Evolutionary conservation across 2,797 vertebrate genomes (phyloP), one percentile per base, ranked within the genome.

Genomic region (Nothura maculosa): DNA sequence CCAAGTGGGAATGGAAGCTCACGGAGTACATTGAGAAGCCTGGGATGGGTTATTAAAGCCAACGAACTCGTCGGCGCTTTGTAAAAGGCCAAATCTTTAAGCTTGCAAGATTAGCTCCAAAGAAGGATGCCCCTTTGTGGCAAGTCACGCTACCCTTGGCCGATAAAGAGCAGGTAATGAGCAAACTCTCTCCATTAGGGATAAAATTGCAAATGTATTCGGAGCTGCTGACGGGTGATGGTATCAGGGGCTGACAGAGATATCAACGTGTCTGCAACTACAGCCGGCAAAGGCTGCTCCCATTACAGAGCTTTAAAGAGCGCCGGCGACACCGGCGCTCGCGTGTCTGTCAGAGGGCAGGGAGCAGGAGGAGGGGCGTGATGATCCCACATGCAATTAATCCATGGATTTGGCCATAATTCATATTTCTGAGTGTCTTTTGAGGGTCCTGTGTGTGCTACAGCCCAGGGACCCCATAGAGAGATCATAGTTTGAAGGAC

Each of bases 211-310:
- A 22, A 66, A 78, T 36, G 89, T 21, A 32, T 28, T 8, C 42
- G 61, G 80, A 77, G 36, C 81, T 76, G 79, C 93, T 75, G 91
- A 92, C 27, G 57, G 87, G 61, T 2, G 92, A 94, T 82, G 57
- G 58, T 75, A 89, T 94, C 81, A 6, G 81, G 84, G 79, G 89
- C 90, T 96, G 94, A 92, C 90, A 92, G 66, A 45, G 92, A 81
- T 32, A 81, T 95, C 96, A 84, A 70, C 77, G 7, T 82, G 66
- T 87, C 48, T 1, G 36, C 74, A 15, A 62, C 74, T 13, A 50
- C 61, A 1, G n/a, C 73, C 15, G 2, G 72, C 40, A 21, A 25
- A 12, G 48, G 63, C 82, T 24, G 64, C 63, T 89, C 63, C 69
- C 22, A 0, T 30, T 2, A 3, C 45, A 20, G 60, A 77, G 74